phyloP scores from a whole-genome alignment of 2,888 invertebrate species.

The Baronia brevicornis region DNA sequence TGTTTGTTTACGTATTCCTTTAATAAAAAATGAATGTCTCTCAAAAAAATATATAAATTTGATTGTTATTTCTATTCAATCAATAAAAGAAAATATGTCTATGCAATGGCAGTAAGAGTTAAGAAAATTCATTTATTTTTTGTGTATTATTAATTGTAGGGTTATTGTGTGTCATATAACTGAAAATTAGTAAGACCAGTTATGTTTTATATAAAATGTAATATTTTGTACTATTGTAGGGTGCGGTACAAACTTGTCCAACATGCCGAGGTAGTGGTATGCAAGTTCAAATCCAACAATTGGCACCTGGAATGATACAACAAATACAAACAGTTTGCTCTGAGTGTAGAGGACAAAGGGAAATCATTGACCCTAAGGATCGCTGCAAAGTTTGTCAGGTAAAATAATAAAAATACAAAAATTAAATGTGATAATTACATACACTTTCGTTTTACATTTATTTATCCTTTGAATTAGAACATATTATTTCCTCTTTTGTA shows the following conservation, averaged over 20 bases:
- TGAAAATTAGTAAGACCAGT: too few relatives aligned
- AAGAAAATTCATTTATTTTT: background rate
- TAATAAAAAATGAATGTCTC: too few relatives aligned
- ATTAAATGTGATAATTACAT: too few relatives aligned
- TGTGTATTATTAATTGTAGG: conserved; percentile 2
- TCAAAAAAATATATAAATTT: too few relatives aligned
- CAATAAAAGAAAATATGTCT: too few relatives aligned
- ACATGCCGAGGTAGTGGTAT: conserved; percentile 93
- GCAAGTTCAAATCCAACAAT: conserved; percentile 79
- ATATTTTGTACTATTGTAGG: conserved; percentile 44
- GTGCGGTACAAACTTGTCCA: conserved; percentile 88
- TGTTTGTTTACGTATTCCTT: too few relatives aligned
- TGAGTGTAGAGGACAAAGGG: conserved; percentile 91
- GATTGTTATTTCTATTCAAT: background rate
- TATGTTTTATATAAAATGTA: background rate
- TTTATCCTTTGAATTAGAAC: too few relatives aligned
- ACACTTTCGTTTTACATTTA: too few relatives aligned
- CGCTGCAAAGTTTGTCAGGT: conserved; percentile 93
- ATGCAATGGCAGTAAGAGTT: too few relatives aligned
- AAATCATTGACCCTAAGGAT: conserved; percentile 90
- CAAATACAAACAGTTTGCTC: conserved; percentile 92
- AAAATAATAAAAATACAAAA: too few relatives aligned
- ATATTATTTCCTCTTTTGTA: too few relatives aligned
- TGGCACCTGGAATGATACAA: conserved; percentile 82
- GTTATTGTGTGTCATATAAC: background rate